phyloP scores from a whole-genome alignment of 2,797 vertebrate genomes.

The Cryptoblepharus egeriae region DNA sequence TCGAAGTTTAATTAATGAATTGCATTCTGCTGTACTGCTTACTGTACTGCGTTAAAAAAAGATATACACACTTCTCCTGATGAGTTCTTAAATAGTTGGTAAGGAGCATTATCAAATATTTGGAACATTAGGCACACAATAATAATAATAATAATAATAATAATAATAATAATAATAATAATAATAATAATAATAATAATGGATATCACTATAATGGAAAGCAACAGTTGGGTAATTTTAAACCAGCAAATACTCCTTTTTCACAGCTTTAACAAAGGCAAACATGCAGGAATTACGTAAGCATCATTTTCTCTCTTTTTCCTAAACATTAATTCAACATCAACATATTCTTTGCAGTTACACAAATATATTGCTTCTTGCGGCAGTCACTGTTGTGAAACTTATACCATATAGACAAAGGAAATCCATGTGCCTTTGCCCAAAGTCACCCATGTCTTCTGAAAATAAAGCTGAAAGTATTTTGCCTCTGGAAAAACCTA shows the following conservation, averaged over 20 bases:
- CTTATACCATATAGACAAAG: not conserved
- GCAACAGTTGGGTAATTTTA: conserved; percentile 40
- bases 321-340: conserved; percentile 37
- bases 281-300: conserved; percentile 46
- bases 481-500: not conserved
- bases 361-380: not conserved
- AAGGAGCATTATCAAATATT: no score
- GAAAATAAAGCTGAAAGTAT: conserved; percentile 14
- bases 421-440: not conserved
- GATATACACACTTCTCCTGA: no score
- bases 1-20: no score
- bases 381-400: not conserved
- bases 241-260: conserved; percentile 55
- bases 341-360: conserved; percentile 6
- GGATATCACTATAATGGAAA: not conserved
- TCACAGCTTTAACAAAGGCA: conserved; percentile 48
- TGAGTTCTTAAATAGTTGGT: no score
- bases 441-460: not conserved
- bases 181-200: no score
- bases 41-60: no score
- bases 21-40: no score
- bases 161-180: no score
- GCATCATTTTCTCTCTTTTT: conserved; percentile 25
- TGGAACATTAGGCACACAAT: not conserved
- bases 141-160: no score